Evolutionary conservation across 2,888 invertebrate species (phyloP).

Genomic region (Machimus atricapillus): DNA sequence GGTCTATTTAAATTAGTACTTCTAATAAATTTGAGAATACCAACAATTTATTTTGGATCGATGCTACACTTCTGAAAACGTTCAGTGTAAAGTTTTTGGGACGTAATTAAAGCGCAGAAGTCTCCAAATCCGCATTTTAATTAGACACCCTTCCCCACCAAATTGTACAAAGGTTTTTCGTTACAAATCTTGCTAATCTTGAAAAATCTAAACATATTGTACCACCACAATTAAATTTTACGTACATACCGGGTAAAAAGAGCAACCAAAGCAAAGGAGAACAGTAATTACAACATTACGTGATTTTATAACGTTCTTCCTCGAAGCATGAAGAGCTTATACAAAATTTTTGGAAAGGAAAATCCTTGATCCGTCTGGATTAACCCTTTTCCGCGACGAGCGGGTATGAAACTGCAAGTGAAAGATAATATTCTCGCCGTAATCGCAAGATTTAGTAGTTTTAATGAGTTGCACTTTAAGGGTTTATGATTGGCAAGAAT

Average conservation of each 20-base stretch:
- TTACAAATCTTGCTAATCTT: background rate
- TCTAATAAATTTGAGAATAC: background rate
- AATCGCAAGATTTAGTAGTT: background rate
- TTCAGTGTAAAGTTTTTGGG: background rate
- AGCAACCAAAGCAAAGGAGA: background rate
- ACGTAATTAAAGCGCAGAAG: background rate
- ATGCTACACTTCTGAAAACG: background rate
- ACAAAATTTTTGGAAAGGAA: background rate
- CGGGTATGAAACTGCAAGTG: background rate
- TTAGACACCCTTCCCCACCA: background rate
- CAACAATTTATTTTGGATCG: background rate
- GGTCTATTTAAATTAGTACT: no score
- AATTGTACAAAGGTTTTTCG: background rate
- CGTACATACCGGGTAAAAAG: background rate
- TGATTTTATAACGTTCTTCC: background rate
- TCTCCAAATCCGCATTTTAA: background rate
- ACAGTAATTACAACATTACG: background rate
- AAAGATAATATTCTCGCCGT: background rate
- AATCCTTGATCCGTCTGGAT: background rate
- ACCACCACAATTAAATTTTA: background rate
- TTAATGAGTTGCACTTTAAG: slow-evolving; percentile 8
- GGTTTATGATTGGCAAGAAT: background rate
- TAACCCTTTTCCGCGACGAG: background rate
- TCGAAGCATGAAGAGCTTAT: background rate
- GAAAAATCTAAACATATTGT: background rate